A percentile compares a stretch with the other conserved stretches of the same genome.
These are phyloP conservation scores for Chloropsis cyanopogon DNA, from an alignment of 2,113 vertebrate species.

Conservation along the genomic window DNA sequence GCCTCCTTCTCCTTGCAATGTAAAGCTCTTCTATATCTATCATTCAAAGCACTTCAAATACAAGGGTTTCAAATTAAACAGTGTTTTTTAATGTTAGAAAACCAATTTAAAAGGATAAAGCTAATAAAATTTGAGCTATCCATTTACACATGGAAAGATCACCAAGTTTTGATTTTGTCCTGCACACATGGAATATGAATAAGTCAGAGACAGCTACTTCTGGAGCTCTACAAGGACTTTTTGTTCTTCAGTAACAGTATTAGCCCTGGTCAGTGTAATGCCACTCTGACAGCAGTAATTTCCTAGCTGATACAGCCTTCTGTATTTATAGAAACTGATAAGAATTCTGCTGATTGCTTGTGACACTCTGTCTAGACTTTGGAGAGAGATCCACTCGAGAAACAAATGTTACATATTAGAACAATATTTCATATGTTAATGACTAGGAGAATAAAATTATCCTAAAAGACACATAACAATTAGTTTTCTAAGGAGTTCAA, in stretches of 20 bases:
- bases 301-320: slow-evolving; percentile 47
- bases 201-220: background rate
- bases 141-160: background rate
- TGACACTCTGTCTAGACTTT: slow-evolving; percentile 69
- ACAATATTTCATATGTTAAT: slow-evolving; percentile 57
- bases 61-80: background rate
- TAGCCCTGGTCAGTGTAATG: slow-evolving; percentile 51
- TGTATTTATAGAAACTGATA: slow-evolving; percentile 67
- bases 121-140: background rate
- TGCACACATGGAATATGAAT: background rate
- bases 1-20: background rate
- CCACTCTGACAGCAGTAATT: slow-evolving; percentile 56
- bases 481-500: background rate
- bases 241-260: slow-evolving; percentile 50
- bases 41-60: background rate
- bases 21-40: background rate
- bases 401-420: slow-evolving; percentile 31
- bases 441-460: slow-evolving; percentile 41
- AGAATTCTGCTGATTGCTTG: slow-evolving; percentile 65
- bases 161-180: slow-evolving; percentile 16
- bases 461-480: slow-evolving; percentile 23
- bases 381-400: slow-evolving; percentile 3
- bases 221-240: slow-evolving; percentile 46
- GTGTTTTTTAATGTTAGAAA: background rate
- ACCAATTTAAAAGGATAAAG: background rate